A percentile compares a stretch with the other conserved stretches of the same genome.
Evolutionary conservation across 2,888 invertebrate genomes (phyloP).

Genomic region (Tetragonisca angustula): DNA sequence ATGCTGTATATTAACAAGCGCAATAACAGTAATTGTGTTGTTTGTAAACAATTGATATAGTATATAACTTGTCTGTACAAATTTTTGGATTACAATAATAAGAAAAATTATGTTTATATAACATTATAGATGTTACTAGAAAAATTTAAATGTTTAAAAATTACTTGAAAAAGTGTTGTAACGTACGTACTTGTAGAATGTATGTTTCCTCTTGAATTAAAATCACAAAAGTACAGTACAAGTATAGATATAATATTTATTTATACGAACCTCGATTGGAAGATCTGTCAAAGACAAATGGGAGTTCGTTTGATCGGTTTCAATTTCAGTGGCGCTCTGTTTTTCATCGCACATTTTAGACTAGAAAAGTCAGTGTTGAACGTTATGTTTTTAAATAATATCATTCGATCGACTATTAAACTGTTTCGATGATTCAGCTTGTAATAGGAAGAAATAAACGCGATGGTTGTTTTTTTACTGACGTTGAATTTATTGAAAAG

Average conservation of each 20-base stretch:
- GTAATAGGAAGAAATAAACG: constrained; percentile 2
- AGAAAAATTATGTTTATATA: neutral
- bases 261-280: constrained; percentile 77
- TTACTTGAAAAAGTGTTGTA: neutral
- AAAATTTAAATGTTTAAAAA: neutral
- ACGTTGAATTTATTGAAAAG: no score
- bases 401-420: constrained; percentile 49
- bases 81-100: neutral
- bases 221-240: neutral
- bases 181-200: neutral
- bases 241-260: neutral
- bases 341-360: constrained; percentile 68
- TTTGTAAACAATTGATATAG: constrained; percentile 49
- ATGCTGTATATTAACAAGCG: neutral
- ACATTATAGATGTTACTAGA: neutral
- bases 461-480: constrained; percentile 17
- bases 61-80: neutral
- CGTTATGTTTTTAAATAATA: constrained; percentile 42
- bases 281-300: constrained; percentile 75
- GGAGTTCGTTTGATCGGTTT: constrained; percentile 37
- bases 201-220: neutral
- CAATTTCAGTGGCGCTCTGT: constrained; percentile 24
- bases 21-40: constrained; percentile 11
- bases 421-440: constrained; percentile 12
- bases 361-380: constrained; percentile 3